Conservation (phyloP, 1,140 invertebrate genomes). For the Drosophila willistoni region DNA sequence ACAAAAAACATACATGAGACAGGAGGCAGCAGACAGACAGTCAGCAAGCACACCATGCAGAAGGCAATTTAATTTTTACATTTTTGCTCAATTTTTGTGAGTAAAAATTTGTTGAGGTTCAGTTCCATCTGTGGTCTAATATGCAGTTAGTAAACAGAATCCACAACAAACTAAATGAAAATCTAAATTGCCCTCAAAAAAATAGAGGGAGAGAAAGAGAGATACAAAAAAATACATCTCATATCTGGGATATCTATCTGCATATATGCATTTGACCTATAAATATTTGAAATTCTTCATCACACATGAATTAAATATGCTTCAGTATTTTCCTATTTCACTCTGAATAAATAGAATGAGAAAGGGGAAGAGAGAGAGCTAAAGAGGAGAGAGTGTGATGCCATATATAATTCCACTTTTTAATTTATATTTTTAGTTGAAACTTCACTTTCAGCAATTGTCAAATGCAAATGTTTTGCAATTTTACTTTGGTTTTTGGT, state of each 20-base stretch:
- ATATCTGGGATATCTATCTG: conserved; percentile 1
- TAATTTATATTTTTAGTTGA: conserved; percentile 33
- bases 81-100: conserved; percentile 31
- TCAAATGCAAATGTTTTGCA: conserved; percentile 51
- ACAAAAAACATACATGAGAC: conserved; percentile 13
- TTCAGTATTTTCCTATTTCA: neutral
- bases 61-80: conserved; percentile 58
- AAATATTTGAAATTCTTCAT: conserved; percentile 52
- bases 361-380: too few relatives aligned
- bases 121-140: conserved; percentile 52
- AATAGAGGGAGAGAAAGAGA: neutral
- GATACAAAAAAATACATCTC: neutral
- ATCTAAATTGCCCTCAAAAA: conserved; percentile 37
- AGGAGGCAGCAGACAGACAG: neutral
- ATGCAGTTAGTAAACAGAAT: conserved; percentile 55
- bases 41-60: conserved; percentile 10
- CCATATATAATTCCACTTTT: conserved; percentile 29
- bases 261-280: conserved; percentile 38
- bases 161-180: conserved; percentile 42
- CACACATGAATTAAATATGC: conserved; percentile 10
- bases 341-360: neutral
- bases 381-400: too few relatives aligned
- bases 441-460: conserved; percentile 45
- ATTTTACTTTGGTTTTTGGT: conserved; percentile 44
- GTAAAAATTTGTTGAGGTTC: conserved; percentile 34